A percentile compares a stretch with the other conserved stretches of the same genome.
Conservation (phyloP, 2,797 vertebrate genomes). For the Orestias chungarensis region DNA sequence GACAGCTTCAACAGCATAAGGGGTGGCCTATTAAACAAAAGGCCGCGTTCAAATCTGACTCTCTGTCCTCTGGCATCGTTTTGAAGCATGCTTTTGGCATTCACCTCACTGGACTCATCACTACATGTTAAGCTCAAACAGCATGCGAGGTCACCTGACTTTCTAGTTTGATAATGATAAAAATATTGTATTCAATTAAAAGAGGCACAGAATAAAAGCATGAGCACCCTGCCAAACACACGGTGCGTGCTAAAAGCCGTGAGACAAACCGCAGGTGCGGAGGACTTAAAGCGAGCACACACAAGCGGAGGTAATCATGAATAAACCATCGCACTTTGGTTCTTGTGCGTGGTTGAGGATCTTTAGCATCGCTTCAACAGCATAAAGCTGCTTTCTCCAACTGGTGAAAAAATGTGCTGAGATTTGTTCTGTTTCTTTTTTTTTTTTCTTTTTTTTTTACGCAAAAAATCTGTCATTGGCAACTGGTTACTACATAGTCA, state of each 20-base stretch:
- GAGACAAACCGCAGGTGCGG: conserved; percentile 61
- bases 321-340: conserved; percentile 65
- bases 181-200: conserved; percentile 64
- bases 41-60: conserved; percentile 45
- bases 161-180: conserved; percentile 56
- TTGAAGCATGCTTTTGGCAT: conserved; percentile 13
- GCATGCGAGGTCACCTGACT: conserved; percentile 58
- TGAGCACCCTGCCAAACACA: conserved; percentile 59
- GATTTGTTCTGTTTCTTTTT: conserved; percentile 14
- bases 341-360: conserved; percentile 38
- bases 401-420: conserved; percentile 25
- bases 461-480: conserved; percentile 15
- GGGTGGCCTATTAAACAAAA: conserved; percentile 56
- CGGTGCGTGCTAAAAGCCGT: conserved; percentile 56
- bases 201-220: conserved; percentile 58
- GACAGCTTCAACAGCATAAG: conserved; percentile 52
- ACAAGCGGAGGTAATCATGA: conserved; percentile 65
- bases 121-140: conserved; percentile 46
- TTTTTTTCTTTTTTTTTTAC: conserved; percentile 3
- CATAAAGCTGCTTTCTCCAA: conserved; percentile 42
- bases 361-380: background rate
- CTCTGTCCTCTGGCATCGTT: conserved; percentile 39
- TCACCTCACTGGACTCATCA: conserved; percentile 21
- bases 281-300: conserved; percentile 60
- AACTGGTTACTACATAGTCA: conserved; percentile 7